Evolutionary conservation across 2,113 vertebrate genomes (phyloP).

Genomic region (Ageneiosus marmoratus): DNA sequence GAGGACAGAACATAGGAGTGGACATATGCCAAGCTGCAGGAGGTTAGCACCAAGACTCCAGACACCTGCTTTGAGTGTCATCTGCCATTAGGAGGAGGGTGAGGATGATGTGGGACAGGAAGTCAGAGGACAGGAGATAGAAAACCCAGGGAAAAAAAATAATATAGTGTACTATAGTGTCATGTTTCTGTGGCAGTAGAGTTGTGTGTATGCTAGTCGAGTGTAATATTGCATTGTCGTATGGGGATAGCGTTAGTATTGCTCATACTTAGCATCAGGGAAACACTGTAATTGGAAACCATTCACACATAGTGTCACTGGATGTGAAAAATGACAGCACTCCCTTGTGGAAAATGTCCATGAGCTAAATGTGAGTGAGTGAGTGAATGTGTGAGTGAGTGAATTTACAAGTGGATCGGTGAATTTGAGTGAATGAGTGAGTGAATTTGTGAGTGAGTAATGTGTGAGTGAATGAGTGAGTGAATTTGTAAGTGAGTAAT

Average conservation of each 20-base stretch:
- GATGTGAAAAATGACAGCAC: too few relatives aligned
- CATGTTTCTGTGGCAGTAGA: background rate
- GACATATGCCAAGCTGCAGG: conserved; percentile 52
- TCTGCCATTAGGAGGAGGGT: conserved; percentile 57
- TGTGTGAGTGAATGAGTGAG: too few relatives aligned
- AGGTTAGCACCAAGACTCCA: conserved; percentile 48
- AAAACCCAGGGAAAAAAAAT: background rate
- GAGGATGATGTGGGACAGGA: conserved; percentile 49
- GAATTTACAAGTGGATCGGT: too few relatives aligned
- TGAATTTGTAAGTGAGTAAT: too few relatives aligned
- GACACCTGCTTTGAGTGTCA: conserved; percentile 60
- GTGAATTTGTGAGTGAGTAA: too few relatives aligned
- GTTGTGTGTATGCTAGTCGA: background rate
- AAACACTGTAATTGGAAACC: background rate
- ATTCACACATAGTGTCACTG: too few relatives aligned
- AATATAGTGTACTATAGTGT: too few relatives aligned
- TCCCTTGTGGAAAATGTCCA: too few relatives aligned
- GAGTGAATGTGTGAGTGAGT: too few relatives aligned
- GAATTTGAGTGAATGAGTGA: too few relatives aligned
- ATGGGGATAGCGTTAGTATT: background rate
- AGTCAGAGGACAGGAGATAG: conserved; percentile 4
- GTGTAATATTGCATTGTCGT: background rate
- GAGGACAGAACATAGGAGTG: conserved; percentile 21
- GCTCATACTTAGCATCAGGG: background rate
- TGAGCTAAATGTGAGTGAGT: too few relatives aligned